Conservation (phyloP, 2,888 invertebrate species). For the Esperia sulphurella region DNA sequence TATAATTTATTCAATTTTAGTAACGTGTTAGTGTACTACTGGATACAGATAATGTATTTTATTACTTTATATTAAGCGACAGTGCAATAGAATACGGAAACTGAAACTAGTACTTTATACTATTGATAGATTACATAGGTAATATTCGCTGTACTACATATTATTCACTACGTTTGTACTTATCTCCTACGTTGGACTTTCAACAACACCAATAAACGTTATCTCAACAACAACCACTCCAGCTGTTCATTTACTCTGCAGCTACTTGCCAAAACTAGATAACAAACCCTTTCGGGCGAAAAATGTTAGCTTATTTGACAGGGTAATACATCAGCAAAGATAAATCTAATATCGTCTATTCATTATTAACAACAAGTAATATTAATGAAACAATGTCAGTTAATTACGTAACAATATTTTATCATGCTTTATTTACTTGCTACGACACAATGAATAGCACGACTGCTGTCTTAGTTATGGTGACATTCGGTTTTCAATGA, state of each 20-base stretch:
- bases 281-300: conserved; percentile 39
- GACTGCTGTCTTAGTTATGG: conserved; percentile 26
- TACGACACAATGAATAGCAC: conserved; percentile 29
- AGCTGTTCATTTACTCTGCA: conserved; percentile 56
- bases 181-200: conserved; percentile 41
- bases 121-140: conserved; percentile 22
- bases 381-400: conserved; percentile 35
- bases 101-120: background rate
- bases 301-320: conserved; percentile 58
- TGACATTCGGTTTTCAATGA: background rate
- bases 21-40: conserved; percentile 1
- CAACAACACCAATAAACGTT: conserved; percentile 57
- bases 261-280: conserved; percentile 32
- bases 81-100: background rate
- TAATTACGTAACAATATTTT: conserved; percentile 17
- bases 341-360: conserved; percentile 40
- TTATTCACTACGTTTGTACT: conserved; percentile 33
- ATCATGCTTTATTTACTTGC: conserved; percentile 35
- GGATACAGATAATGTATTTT: conserved; percentile 2
- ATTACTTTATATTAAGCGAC: background rate
- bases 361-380: conserved; percentile 43
- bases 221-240: conserved; percentile 56
- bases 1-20: conserved; percentile 6
- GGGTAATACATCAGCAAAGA: conserved; percentile 56
- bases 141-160: conserved; percentile 28